Percentiles rank a stretch among this genome's conserved stretches.
These are phyloP conservation scores for Orthosia gothica DNA, from an alignment of 2,888 invertebrate genomes.

Conservation along the genomic window DNA sequence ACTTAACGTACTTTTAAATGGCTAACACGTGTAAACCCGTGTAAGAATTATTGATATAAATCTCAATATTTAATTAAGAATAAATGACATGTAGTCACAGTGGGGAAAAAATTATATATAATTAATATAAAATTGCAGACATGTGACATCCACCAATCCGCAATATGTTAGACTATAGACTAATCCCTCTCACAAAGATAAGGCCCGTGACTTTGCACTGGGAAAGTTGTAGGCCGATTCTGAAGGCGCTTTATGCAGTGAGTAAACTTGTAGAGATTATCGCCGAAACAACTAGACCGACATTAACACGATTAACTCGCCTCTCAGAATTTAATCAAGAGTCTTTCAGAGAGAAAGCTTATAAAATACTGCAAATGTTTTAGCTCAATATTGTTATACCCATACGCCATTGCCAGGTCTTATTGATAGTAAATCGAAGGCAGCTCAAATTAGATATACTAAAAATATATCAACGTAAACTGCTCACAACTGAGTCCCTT, in stretches of 20 bases:
- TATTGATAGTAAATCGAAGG: conserved; percentile 41
- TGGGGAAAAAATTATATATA: too few relatives aligned
- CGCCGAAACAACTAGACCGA: background rate
- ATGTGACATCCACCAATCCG: too few relatives aligned
- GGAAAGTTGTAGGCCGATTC: too few relatives aligned
- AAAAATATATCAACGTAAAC: conserved; percentile 42
- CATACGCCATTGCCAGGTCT: background rate
- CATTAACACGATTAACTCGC: background rate
- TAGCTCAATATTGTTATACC: background rate
- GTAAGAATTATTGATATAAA: too few relatives aligned
- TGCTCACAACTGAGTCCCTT: conserved; percentile 1
- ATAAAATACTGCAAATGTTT: background rate
- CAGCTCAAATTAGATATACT: conserved; percentile 32
- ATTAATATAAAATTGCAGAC: too few relatives aligned
- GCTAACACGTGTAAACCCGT: too few relatives aligned
- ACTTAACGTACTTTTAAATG: too few relatives aligned
- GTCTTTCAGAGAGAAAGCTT: background rate
- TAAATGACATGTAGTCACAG: too few relatives aligned
- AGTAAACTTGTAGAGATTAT: background rate
- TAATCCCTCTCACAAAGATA: too few relatives aligned
- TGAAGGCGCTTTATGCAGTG: background rate
- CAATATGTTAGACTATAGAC: too few relatives aligned
- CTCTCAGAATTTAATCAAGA: background rate
- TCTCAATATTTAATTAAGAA: too few relatives aligned
- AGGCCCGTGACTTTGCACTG: too few relatives aligned